Evolutionary conservation across 2,113 vertebrate species (phyloP).

Genomic region (Hiodon alosoides): DNA sequence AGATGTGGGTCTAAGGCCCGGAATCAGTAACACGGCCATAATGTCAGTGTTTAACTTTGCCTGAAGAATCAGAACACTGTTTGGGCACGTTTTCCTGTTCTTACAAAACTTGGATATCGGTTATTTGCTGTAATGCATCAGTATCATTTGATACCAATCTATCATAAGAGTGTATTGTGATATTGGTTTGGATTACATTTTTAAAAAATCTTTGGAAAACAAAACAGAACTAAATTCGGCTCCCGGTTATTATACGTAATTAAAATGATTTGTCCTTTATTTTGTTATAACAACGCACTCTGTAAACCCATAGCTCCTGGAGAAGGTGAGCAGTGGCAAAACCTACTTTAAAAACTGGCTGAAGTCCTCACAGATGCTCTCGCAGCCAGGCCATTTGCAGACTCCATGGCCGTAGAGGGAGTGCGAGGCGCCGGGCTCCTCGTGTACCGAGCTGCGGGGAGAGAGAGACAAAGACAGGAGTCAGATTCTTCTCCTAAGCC

Average conservation of each 20-base stretch:
- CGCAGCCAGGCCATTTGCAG: slow-evolving; percentile 99
- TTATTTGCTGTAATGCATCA: too few relatives aligned
- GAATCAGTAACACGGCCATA: not conserved
- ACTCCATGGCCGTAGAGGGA: slow-evolving; percentile 97
- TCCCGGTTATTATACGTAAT: too few relatives aligned
- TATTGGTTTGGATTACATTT: too few relatives aligned
- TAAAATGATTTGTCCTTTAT: too few relatives aligned
- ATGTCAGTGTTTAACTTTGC: slow-evolving; percentile 6
- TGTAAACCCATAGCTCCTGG: not conserved
- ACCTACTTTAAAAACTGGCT: slow-evolving; percentile 99
- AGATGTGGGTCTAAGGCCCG: slow-evolving; percentile 8
- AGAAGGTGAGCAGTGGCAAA: not conserved
- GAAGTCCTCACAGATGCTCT: slow-evolving; percentile 98
- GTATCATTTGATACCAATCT: too few relatives aligned
- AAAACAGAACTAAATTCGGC: too few relatives aligned
- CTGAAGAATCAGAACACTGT: not conserved
- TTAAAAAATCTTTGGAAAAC: too few relatives aligned
- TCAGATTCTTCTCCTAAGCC: slow-evolving; percentile 70
- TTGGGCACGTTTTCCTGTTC: too few relatives aligned
- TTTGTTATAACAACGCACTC: too few relatives aligned
- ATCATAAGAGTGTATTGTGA: too few relatives aligned
- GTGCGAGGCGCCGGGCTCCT: slow-evolving; percentile 90
- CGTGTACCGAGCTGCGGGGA: slow-evolving; percentile 82
- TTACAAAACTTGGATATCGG: too few relatives aligned
- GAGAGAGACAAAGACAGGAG: slow-evolving; percentile 22